Base-by-base conservation (phyloP, 2,888 invertebrate genomes). In the Herminia tarsipennalis region DNA sequence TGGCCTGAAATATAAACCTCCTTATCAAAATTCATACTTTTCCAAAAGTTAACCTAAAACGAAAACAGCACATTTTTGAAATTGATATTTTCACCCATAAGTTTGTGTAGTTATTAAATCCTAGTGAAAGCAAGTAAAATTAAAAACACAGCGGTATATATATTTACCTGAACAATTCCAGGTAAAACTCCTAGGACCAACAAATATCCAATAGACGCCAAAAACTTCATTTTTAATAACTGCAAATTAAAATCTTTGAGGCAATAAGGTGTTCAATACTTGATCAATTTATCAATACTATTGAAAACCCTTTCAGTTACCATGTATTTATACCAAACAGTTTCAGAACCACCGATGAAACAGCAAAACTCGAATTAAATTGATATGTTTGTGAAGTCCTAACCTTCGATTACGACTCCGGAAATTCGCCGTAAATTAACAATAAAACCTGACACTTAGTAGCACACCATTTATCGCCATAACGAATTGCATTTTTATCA, bases 1-100 rank as follows among this genome's bases (percentile, higher is more conserved):
- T 21, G 2, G 75, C 76, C 83, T 83, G 49, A 2, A 73, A 21
- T 17, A 2, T 4, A 13, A 13, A n/a, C n/a, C n/a, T n/a, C n/a
- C n/a, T n/a, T n/a, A n/a, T 22, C 0, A 5, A n/a, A 16, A 24
- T 16, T 22, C 2, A n/a, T 3, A 29, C 9, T 16, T n/a, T 5
- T 17, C 4, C 8, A 17, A 8, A 16, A 10, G n/a, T 13, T n/a
- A 1, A 10, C n/a, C n/a, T 24, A 9, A 24, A 9, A 24, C 10
- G 5, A 2, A 4, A 9, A n/a, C n/a, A n/a, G n/a, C 5, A 10
- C 1, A 9, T 24, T 1, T 10, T 24, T 24, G 9, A 5, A 10
- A n/a, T 21, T 21, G 6, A 8, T 1, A 21, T 5, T 3, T 5
- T 12, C 2, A 25, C 12, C 0, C 2, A 10, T 10, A 1, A 5